A percentile compares a stretch with the other conserved stretches of the same genome.
These are phyloP conservation scores for Hypocryptadius cinnamomeus DNA, from an alignment of 2,113 vertebrate species.

Conservation along the genomic window DNA sequence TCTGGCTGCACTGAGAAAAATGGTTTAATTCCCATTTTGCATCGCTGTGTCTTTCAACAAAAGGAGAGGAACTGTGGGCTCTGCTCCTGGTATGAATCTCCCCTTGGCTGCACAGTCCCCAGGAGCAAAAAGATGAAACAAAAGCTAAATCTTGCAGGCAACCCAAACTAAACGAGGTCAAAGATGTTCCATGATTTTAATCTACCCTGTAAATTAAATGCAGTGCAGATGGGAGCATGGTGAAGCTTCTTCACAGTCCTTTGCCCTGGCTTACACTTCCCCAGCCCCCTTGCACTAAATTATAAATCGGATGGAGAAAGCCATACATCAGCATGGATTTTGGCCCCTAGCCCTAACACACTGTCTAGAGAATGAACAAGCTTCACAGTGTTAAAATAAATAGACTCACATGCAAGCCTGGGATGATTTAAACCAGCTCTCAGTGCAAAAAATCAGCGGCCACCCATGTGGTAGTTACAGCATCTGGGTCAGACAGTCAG, in stretches of 20 bases:
- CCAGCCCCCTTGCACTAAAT: neutral
- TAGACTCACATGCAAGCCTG: neutral
- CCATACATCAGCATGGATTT: neutral
- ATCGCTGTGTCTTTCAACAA: accelerated
- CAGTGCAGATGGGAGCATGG: neutral
- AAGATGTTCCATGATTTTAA: neutral
- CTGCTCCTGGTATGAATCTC: neutral
- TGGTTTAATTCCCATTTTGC: neutral
- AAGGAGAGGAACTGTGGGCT: neutral
- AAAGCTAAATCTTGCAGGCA: neutral
- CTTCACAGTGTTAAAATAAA: slow-evolving; percentile 23
- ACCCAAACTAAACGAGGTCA: neutral
- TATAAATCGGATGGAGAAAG: neutral
- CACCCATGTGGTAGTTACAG: neutral
- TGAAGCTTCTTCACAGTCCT: neutral
- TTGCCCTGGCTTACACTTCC: neutral
- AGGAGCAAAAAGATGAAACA: neutral
- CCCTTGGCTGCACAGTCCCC: neutral
- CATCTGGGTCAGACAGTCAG: neutral
- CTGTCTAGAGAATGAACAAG: slow-evolving; percentile 27
- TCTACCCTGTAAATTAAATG: slow-evolving; percentile 14
- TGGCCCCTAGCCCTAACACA: slow-evolving; percentile 14
- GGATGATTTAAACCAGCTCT: slow-evolving; percentile 11
- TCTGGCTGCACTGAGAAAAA: neutral
- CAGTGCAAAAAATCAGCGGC: neutral